phyloP scores from a whole-genome alignment of 2,888 invertebrate species.

The Melieria picta region DNA sequence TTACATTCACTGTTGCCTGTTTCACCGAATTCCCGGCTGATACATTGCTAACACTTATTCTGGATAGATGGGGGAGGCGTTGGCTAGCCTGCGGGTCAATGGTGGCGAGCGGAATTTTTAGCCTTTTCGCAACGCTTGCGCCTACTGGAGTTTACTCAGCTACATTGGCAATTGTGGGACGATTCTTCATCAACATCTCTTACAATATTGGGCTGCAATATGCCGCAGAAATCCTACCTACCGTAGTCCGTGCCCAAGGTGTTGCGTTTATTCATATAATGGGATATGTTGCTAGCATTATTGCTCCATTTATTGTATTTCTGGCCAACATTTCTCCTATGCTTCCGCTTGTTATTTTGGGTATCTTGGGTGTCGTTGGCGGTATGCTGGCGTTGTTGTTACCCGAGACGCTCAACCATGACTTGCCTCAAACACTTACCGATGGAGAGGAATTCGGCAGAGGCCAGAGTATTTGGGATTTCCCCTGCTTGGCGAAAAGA shows the following conservation, averaged over 20 bases:
- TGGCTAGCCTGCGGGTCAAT: constrained; percentile 87
- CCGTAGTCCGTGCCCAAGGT: constrained; percentile 87
- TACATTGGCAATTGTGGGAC: constrained; percentile 80
- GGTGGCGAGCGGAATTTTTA: constrained; percentile 82
- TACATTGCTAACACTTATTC: constrained; percentile 79
- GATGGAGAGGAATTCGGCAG: constrained; percentile 89
- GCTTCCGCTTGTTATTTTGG: constrained; percentile 82
- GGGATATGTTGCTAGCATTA: constrained; percentile 85
- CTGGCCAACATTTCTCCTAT: constrained; percentile 77
- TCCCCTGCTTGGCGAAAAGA: constrained; percentile 79
- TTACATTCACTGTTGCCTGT: constrained; percentile 86
- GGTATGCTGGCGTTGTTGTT: constrained; percentile 81
- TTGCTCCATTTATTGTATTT: constrained; percentile 87
- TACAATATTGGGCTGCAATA: constrained; percentile 92
- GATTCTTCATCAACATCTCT: constrained; percentile 89
- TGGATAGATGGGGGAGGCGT: constrained; percentile 81
- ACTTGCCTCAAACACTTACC: constrained; percentile 84
- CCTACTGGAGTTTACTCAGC: constrained; percentile 77
- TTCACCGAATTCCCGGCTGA: constrained; percentile 88
- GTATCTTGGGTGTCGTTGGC: constrained; percentile 78
- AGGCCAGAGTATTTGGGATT: constrained; percentile 83
- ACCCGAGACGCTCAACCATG: constrained; percentile 87
- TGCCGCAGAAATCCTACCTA: constrained; percentile 87
- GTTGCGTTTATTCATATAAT: constrained; percentile 87
- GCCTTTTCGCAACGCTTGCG: constrained; percentile 78